Percentiles rank a stretch among this genome's conserved stretches.
phyloP scores from a whole-genome alignment of 2,888 invertebrate species.

The Scaptomyza flava region DNA sequence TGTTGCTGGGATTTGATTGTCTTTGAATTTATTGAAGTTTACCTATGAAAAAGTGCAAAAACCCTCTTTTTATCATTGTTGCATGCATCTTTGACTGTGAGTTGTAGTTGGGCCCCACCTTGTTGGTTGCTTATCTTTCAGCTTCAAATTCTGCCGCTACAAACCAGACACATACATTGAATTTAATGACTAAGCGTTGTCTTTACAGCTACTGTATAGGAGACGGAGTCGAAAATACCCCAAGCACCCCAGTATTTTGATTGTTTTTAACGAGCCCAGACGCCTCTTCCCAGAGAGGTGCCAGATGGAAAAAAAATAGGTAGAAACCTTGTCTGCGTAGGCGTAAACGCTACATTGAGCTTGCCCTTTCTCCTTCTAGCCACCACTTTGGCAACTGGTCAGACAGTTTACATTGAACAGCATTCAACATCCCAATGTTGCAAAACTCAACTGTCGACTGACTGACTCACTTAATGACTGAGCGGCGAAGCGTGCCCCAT shows the following conservation, averaged over 20 bases:
- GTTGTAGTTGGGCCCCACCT: too few relatives aligned
- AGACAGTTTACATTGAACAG: slow-evolving; percentile 22
- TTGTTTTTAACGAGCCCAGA: slow-evolving; percentile 62
- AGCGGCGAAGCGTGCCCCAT: slow-evolving; percentile 60
- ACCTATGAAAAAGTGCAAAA: too few relatives aligned
- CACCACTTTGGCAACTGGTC: slow-evolving; percentile 38
- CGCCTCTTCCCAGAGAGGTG: slow-evolving; percentile 8
- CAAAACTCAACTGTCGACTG: slow-evolving; percentile 23
- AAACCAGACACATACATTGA: neutral
- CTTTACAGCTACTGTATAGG: slow-evolving; percentile 60
- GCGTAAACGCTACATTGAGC: slow-evolving; percentile 47
- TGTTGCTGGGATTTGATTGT: too few relatives aligned
- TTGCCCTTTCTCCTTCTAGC: neutral
- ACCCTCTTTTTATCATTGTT: too few relatives aligned
- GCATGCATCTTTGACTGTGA: too few relatives aligned
- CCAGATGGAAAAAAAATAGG: slow-evolving; percentile 11
- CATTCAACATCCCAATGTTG: slow-evolving; percentile 10
- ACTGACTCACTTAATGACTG: slow-evolving; percentile 66
- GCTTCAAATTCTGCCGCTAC: too few relatives aligned
- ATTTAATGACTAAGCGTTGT: slow-evolving; percentile 62
- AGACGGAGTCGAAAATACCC: slow-evolving; percentile 33
- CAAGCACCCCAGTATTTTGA: slow-evolving; percentile 17
- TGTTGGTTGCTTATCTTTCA: too few relatives aligned
- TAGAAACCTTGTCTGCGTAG: slow-evolving; percentile 51
- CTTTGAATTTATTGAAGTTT: too few relatives aligned